Percentiles rank a stretch among this genome's conserved stretches.
Evolutionary conservation across 1,140 invertebrate species (phyloP).

Genomic region (Stegodyphus mimosarum): DNA sequence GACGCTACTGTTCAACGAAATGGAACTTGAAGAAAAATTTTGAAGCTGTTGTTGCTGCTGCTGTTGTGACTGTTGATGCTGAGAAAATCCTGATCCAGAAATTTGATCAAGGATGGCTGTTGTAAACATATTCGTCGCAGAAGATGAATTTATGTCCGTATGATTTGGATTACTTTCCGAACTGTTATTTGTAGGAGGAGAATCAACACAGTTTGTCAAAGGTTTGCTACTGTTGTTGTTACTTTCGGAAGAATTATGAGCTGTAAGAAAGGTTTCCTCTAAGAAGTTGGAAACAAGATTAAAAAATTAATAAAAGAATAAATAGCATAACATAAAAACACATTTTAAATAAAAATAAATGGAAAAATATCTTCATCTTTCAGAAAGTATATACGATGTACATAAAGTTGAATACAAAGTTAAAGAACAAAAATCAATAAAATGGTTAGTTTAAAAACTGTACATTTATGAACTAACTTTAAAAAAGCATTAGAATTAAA

Average conservation of each 20-base stretch:
- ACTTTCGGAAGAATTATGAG: conserved; percentile 37
- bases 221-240: conserved; percentile 36
- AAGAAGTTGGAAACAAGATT: not conserved
- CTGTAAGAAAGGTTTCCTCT: conserved; percentile 39
- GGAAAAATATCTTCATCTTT: too few species aligned
- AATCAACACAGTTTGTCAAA: conserved; percentile 29
- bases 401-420: too few species aligned
- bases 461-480: too few species aligned
- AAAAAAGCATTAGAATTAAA: too few species aligned
- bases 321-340: too few species aligned
- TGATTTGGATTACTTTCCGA: conserved; percentile 24
- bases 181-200: conserved; percentile 9
- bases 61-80: conserved; percentile 49
- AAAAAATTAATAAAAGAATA: too few species aligned
- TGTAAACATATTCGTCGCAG: conserved; percentile 42
- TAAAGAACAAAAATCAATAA: too few species aligned
- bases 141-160: conserved; percentile 1
- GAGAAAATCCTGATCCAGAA: conserved; percentile 27
- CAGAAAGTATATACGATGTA: too few species aligned
- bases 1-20: conserved; percentile 65
- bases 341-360: too few species aligned
- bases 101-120: conserved; percentile 58
- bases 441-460: too few species aligned
- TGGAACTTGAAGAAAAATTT: conserved; percentile 35
- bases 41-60: conserved; percentile 56